A percentile compares a stretch with the other conserved stretches of the same genome.
phyloP scores from a whole-genome alignment of 2,888 invertebrate genomes.

The Machimus atricapillus region DNA sequence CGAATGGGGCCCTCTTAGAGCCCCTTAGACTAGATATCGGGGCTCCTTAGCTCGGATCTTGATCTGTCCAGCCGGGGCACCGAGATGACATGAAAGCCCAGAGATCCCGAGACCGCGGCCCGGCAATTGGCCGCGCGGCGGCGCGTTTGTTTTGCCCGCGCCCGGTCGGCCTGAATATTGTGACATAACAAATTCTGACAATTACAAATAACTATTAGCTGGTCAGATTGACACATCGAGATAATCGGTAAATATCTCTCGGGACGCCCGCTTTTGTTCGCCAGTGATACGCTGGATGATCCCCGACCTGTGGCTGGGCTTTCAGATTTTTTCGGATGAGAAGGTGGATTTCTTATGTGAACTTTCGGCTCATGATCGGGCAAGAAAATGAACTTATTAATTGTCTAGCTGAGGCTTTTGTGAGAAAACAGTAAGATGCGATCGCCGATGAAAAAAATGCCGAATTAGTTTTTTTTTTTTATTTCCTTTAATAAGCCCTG shows the following conservation, averaged over 20 bases:
- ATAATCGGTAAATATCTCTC: slow-evolving; percentile 41
- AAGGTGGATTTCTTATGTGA: slow-evolving; percentile 1
- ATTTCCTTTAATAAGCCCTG: background rate
- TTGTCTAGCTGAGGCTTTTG: background rate
- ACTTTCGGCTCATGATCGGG: background rate
- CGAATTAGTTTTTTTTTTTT: background rate
- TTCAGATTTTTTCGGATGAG: background rate
- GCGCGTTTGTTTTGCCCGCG: background rate
- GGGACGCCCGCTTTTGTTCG: slow-evolving; percentile 19
- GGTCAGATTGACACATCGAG: slow-evolving; percentile 46
- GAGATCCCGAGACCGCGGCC: background rate
- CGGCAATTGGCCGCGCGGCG: slow-evolving; percentile 21
- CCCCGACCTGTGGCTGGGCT: background rate
- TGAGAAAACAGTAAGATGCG: background rate
- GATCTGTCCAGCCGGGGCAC: slow-evolving; percentile 5
- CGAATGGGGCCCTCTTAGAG: slow-evolving; percentile 10
- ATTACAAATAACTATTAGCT: slow-evolving; percentile 48
- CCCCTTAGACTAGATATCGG: background rate
- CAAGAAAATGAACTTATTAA: slow-evolving; percentile 15
- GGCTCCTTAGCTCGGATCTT: background rate
- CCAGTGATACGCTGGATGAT: background rate
- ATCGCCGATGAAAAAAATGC: background rate
- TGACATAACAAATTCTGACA: slow-evolving; percentile 48
- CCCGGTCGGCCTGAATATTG: slow-evolving; percentile 35
- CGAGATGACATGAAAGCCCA: slow-evolving; percentile 22